Evolutionary conservation across 2,113 vertebrate genomes (phyloP).

Genomic region (Anolis carolinensis): DNA sequence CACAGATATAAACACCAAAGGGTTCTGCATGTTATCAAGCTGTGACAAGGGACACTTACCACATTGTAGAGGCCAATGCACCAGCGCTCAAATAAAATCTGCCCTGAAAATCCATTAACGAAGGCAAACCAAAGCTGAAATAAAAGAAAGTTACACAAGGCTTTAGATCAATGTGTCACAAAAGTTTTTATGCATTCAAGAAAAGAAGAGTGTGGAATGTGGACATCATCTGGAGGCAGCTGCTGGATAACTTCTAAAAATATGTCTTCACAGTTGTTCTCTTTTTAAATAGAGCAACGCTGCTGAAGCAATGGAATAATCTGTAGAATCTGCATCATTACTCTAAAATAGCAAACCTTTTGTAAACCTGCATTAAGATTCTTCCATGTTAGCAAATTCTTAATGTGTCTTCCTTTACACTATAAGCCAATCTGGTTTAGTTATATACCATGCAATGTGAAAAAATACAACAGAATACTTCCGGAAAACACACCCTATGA

Average conservation of each 20-base stretch:
- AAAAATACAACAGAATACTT: neutral
- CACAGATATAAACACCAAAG: constrained; percentile 63
- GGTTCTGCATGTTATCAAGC: constrained; percentile 27
- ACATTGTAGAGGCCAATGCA: constrained; percentile 98
- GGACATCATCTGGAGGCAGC: constrained; percentile 71
- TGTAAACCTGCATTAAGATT: constrained; percentile 23
- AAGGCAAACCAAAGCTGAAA: constrained; percentile 99
- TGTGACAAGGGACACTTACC: constrained; percentile 81
- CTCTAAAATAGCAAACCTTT: neutral
- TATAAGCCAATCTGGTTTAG: constrained; percentile 20
- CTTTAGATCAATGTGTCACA: constrained; percentile 70
- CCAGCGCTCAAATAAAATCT: constrained; percentile 99
- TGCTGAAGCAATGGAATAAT: neutral
- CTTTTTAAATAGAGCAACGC: constrained; percentile 28
- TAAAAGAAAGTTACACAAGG: constrained; percentile 74
- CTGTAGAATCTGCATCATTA: constrained; percentile 15
- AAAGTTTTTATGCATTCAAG: constrained; percentile 56
- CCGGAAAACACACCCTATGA: neutral
- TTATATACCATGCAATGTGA: neutral
- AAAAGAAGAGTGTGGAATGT: constrained; percentile 43
- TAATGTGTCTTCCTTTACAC: neutral
- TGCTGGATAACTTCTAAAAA: constrained; percentile 44
- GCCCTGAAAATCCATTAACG: constrained; percentile 98
- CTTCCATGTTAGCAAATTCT: neutral
- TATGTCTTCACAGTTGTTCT: constrained; percentile 42